These are phyloP conservation scores for Embiotoca jacksoni DNA, from an alignment of 2,113 vertebrate genomes.

Conservation along the genomic window DNA sequence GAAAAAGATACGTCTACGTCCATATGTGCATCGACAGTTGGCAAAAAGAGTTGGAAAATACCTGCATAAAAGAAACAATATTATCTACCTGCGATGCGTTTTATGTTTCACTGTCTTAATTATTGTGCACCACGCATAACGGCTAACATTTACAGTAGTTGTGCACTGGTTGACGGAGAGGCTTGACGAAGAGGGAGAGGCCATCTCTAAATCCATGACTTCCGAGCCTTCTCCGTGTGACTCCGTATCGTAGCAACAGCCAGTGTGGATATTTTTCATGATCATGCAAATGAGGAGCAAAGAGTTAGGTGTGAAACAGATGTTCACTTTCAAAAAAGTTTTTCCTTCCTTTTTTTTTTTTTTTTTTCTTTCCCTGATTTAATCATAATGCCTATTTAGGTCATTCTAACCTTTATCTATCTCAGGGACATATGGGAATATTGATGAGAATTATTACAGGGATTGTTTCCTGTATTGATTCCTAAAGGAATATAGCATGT, in stretches of 20 bases:
- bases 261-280: background rate
- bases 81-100: background rate
- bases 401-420: background rate
- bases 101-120: background rate
- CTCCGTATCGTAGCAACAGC: conserved; percentile 47
- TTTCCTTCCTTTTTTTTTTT: too few relatives aligned
- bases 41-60: too few relatives aligned
- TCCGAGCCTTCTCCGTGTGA: conserved; percentile 28
- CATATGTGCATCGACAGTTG: too few relatives aligned
- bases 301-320: background rate
- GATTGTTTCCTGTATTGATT: background rate
- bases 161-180: background rate
- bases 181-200: conserved; percentile 25
- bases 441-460: background rate
- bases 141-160: conserved; percentile 6
- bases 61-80: too few relatives aligned
- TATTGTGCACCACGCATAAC: background rate
- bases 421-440: background rate
- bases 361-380: too few relatives aligned
- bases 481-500: background rate
- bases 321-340: conserved; percentile 1
- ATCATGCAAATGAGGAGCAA: background rate
- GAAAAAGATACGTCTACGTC: too few relatives aligned
- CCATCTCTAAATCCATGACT: conserved; percentile 26
- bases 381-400: background rate